phyloP scores from a whole-genome alignment of 1,140 invertebrate genomes.

The Leptopilina boulardi region DNA sequence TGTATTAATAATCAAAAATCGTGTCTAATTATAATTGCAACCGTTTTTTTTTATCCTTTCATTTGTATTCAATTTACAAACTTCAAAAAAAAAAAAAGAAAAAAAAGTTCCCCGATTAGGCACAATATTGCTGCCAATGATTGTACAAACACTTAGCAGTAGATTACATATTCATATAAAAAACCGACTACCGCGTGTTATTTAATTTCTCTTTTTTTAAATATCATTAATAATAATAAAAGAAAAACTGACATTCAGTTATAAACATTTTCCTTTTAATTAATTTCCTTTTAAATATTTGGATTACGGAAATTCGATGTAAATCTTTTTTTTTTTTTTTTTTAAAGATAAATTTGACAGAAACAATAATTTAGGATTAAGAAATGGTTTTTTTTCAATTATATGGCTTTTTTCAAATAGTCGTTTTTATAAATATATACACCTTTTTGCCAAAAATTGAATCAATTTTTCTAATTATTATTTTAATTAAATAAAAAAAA shows the following conservation, averaged over 20 bases:
- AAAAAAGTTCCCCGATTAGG: not conserved
- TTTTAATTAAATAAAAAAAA: too few species aligned
- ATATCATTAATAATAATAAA: not conserved
- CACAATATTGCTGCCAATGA: constrained; percentile 5
- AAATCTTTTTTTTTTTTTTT: not conserved
- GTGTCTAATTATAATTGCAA: constrained; percentile 27
- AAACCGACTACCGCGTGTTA: not conserved
- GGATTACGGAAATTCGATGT: not conserved
- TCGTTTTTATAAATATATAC: not conserved
- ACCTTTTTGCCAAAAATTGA: not conserved
- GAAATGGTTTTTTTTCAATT: not conserved
- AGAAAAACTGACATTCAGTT: not conserved
- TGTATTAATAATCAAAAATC: not conserved
- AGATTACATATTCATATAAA: not conserved
- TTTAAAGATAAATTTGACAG: not conserved
- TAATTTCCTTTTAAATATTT: not conserved
- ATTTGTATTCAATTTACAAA: not conserved
- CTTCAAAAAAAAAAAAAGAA: not conserved
- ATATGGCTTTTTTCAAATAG: not conserved
- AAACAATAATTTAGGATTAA: not conserved
- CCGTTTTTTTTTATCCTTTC: not conserved
- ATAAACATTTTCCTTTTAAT: not conserved
- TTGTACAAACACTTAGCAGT: constrained; percentile 3
- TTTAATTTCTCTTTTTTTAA: not conserved
- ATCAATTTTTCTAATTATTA: too few species aligned